Evolutionary conservation across 2,888 invertebrate species (phyloP).

Genomic region (Aromia moschata): DNA sequence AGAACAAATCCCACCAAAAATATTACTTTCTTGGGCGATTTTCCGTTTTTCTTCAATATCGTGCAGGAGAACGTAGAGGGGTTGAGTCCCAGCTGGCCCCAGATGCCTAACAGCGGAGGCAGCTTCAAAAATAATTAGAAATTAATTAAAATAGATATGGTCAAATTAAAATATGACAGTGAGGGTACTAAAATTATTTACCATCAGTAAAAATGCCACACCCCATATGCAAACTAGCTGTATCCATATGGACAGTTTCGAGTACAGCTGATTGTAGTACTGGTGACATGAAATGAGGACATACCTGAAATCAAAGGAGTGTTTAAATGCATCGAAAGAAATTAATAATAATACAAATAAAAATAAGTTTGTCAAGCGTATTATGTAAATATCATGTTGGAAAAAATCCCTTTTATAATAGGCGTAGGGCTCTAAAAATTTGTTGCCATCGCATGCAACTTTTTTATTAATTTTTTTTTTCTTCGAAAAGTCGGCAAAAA

Average conservation of each 20-base stretch:
- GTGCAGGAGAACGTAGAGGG: conserved; percentile 88
- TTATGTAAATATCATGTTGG: no score
- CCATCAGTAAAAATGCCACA: conserved; percentile 77
- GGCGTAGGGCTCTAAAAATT: no score
- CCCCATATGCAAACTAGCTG: conserved; percentile 85
- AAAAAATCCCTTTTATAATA: no score
- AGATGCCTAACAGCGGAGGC: conserved; percentile 81
- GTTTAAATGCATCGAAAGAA: no score
- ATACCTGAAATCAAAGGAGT: conserved; percentile 83
- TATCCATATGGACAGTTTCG: conserved; percentile 74
- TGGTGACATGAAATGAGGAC: conserved; percentile 84
- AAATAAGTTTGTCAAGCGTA: no score
- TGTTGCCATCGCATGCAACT: no score
- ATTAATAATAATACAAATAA: no score
- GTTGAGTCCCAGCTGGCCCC: conserved; percentile 87
- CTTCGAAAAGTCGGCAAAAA: no score
- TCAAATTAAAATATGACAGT: conserved; percentile 11
- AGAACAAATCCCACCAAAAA: conserved; percentile 85
- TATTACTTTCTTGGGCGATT: conserved; percentile 84
- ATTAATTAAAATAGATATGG: not conserved
- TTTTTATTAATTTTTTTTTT: no score
- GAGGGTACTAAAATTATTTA: conserved; percentile 59
- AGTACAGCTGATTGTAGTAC: conserved; percentile 82
- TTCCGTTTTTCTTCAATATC: conserved; percentile 79
- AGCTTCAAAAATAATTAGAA: conserved; percentile 66